Percentiles rank a stretch among this genome's conserved stretches.
Evolutionary conservation across 1,140 invertebrate genomes (phyloP).

Genomic region (Ephestia elutella): DNA sequence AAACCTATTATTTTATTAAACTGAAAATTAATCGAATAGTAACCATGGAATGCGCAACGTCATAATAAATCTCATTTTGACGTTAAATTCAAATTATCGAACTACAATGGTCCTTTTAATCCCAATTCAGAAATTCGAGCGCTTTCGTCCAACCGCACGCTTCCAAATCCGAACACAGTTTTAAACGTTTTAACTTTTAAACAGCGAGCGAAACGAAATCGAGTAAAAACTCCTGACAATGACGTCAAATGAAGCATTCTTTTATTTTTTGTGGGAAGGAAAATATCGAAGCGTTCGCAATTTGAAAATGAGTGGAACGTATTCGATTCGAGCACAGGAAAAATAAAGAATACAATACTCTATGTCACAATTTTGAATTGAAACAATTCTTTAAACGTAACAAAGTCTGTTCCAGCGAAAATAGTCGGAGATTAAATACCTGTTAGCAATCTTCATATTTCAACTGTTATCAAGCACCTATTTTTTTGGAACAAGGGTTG

Average conservation of each 20-base stretch:
- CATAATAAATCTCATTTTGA: too few relatives aligned
- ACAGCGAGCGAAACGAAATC: conserved; percentile 3
- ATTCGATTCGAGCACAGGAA: background rate
- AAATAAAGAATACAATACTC: background rate
- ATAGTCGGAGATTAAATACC: too few relatives aligned
- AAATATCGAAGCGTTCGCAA: background rate
- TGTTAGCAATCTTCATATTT: too few relatives aligned
- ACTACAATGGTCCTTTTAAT: background rate
- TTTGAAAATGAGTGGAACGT: background rate
- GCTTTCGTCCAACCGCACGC: background rate
- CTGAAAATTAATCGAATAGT: too few relatives aligned
- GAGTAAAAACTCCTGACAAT: conserved; percentile 1
- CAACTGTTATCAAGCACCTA: too few relatives aligned
- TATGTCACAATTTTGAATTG: background rate
- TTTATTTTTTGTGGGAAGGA: background rate
- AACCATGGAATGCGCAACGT: too few relatives aligned
- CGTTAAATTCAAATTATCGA: background rate
- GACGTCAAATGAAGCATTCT: conserved; percentile 3
- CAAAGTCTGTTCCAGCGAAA: too few relatives aligned
- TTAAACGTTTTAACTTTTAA: conserved; percentile 5
- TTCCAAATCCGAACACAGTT: background rate
- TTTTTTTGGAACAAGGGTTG: too few relatives aligned
- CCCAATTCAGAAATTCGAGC: background rate
- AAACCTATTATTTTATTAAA: too few relatives aligned
- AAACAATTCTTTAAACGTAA: background rate